phyloP scores from a whole-genome alignment of 2,113 vertebrate species.

The Bufo gargarizans region DNA sequence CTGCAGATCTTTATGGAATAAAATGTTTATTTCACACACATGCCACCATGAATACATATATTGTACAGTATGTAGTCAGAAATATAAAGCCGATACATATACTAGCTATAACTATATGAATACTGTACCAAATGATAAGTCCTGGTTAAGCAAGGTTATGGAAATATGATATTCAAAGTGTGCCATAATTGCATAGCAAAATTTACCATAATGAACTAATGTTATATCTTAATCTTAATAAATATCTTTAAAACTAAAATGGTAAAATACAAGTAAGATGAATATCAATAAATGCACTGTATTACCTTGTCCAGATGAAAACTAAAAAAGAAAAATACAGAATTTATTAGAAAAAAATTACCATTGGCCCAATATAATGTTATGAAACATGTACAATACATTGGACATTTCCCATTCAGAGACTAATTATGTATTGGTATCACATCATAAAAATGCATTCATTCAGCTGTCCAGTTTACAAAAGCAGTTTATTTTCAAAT shows the following conservation, averaged over 20 bases:
- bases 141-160: no score
- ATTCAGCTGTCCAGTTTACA: not conserved
- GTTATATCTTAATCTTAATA: not conserved
- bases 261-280: not conserved
- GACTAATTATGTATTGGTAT: not conserved
- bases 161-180: no score
- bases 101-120: not conserved
- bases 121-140: no score
- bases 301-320: constrained; percentile 49
- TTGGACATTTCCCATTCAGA: not conserved
- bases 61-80: not conserved
- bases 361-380: not conserved
- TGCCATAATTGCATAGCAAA: no score
- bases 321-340: constrained; percentile 21
- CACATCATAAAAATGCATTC: not conserved
- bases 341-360: not conserved
- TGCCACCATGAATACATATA: not conserved
- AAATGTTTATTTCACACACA: not conserved
- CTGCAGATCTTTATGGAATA: constrained; percentile 24
- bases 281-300: not conserved
- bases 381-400: not conserved
- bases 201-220: no score
- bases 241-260: not conserved
- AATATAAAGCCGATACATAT: not conserved
- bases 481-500: not conserved